Evolutionary conservation across 2,888 invertebrate species (phyloP), one percentile per base, ranked within the genome.

Genomic region (Agrenia bidenticulata): DNA sequence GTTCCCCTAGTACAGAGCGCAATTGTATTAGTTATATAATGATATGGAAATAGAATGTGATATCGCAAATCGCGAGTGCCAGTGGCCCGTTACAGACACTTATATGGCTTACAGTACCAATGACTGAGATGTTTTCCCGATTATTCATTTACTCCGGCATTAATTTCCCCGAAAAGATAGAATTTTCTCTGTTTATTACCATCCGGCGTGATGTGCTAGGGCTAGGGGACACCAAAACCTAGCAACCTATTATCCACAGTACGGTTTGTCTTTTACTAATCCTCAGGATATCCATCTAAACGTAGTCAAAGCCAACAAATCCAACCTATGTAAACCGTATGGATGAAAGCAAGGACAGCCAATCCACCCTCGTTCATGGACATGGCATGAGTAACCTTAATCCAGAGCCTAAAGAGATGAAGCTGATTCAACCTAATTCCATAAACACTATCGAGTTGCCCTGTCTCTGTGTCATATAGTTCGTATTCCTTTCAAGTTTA

Each of bases 391-490:
- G 51, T 51, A 51, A 51, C 51, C 26, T 51, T 51, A 51, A 51
- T 51, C 51, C 26, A 23, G 5, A 45, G 45, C 7, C 45, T 21
- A 45, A 45, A 51, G 19, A 45, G 51, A 51, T 51, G 51, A 51
- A 21, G 24, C 51, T 51, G 23, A 51, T 51, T 51, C 51, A 51
- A 51, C 51, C 26, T 51, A 51, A 51, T 51, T 51, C 51, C 51
- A 51, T 26, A 51, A 51, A 51, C 51, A 51, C 23, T 23, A 21
- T 5, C 45, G 15, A 17, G 9, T 45, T 19, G 15, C 45, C 45
- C 45, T 45, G 15, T 45, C 45, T 5, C 19, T 32, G 4, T 11
- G 32, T 32, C 32, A 32, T 32, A 32, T n/a, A n/a, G n/a, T n/a
- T n/a, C 19, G 45, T 45, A 15, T 45, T 45, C 45, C 45, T n/a